Base-by-base conservation (phyloP, 2,797 vertebrate species). In the Furcifer pardalis region DNA sequence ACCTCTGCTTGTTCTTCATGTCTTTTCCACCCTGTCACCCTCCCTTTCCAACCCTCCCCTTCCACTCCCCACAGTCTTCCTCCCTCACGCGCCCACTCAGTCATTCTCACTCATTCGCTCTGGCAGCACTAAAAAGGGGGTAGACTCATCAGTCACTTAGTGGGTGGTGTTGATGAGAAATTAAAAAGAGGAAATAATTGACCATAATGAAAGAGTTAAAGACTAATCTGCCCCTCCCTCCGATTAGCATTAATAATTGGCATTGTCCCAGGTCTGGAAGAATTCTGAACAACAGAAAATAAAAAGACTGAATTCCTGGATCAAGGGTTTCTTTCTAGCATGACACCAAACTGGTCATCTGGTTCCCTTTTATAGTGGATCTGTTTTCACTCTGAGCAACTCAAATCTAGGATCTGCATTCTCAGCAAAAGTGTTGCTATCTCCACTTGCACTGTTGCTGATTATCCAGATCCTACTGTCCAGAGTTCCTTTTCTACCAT, bases 181-280 rank as follows among this genome's bases (percentile, higher is more conserved):
- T 95, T 92, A 93, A 92, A 92, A 93, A 77, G 90, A 89, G 87
- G 90, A 92, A 92, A 93, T 95, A 94, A 94, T 94, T 95, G 93
- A 91, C 91, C 46, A 80, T 93, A 92, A 92, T 88, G 60, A 84
- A 91, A 90, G 84, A 77, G 87, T 91, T 91, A 94, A 93, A 90
- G 90, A 92, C 87, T 91, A 81, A 89, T 89, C 81, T 91, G 91
- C 90, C 90, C 84, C 73, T 91, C 92, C 91, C 88, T 83, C 73
- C 66, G 85, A 90, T 84, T 89, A 88, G 68, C 80, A 84, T 75
- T 84, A 86, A 78, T 87, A 91, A 84, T 79, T 88, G 79, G 85
- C 83, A 75, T 86, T 89, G 88, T 89, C 79, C 77, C 84, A 84
- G 90, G 87, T 92, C 88, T 89, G 15, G 81, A 73, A 88, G 90